Conservation (phyloP, 1,140 invertebrate genomes). For the Sarcophaga peregrina region DNA sequence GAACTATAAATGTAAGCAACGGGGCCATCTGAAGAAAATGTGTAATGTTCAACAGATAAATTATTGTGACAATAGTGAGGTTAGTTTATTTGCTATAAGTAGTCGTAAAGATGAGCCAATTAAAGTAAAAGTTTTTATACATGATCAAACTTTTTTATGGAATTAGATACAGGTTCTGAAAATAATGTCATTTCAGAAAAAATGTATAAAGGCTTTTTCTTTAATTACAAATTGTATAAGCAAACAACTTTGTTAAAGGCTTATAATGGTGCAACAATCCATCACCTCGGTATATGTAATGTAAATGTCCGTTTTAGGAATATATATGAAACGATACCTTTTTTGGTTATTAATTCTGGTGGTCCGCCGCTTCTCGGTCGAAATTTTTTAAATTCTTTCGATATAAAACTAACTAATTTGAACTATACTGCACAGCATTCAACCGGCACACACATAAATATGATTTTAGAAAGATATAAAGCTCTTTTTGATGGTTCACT, state of each 20-base stretch:
- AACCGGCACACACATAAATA: not conserved
- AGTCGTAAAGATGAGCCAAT: not conserved
- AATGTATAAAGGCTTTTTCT: not conserved
- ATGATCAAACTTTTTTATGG: not conserved
- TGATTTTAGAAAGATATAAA: constrained; percentile 1
- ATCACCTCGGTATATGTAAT: not conserved
- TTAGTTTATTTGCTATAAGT: not conserved
- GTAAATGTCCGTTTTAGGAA: not conserved
- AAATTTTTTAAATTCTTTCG: constrained; percentile 30
- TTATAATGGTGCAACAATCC: too few species aligned
- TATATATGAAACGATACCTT: too few species aligned
- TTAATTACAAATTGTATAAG: too few species aligned
- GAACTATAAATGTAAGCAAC: constrained; percentile 46
- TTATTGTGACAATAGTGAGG: constrained; percentile 51
- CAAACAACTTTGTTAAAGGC: too few species aligned
- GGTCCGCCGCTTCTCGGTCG: too few species aligned
- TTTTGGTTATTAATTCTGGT: constrained; percentile 50
- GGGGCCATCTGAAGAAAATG: constrained; percentile 52
- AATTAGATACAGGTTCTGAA: constrained; percentile 39
- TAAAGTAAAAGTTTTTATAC: not conserved
- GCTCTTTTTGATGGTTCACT: constrained; percentile 26
- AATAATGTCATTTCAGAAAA: not conserved
- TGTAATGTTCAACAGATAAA: constrained; percentile 27
- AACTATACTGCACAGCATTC: not conserved
- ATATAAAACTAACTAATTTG: constrained; percentile 12